A percentile compares a stretch with the other conserved stretches of the same genome.
These are phyloP conservation scores for Drosophila truncata DNA, from an alignment of 1,140 invertebrate genomes.

Conservation along the genomic window DNA sequence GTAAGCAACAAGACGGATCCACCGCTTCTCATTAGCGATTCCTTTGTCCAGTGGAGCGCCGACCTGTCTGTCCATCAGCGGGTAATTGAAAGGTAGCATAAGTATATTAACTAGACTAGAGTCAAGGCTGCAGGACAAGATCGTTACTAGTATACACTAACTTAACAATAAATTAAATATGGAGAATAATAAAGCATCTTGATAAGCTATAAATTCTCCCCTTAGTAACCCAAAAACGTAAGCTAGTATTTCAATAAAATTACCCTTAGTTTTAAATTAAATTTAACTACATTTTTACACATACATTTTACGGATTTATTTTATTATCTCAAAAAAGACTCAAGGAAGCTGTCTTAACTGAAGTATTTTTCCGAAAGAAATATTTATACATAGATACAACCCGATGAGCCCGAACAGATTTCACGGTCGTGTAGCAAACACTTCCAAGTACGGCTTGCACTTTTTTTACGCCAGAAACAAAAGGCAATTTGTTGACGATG, in stretches of 20 bases:
- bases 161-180: background rate
- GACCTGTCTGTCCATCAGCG: constrained; percentile 57
- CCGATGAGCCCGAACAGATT: constrained; percentile 59
- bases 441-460: constrained; percentile 42
- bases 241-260: background rate
- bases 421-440: constrained; percentile 54
- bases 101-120: constrained; percentile 37
- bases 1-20: constrained; percentile 76
- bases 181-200: background rate
- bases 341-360: constrained; percentile 8
- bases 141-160: constrained; percentile 7
- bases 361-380: background rate
- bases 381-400: background rate
- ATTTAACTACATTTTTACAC: background rate
- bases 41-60: constrained; percentile 64
- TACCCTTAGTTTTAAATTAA: background rate
- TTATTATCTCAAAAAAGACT: background rate
- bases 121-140: constrained; percentile 1
- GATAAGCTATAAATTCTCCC: background rate
- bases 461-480: constrained; percentile 50
- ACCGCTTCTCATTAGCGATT: constrained; percentile 65
- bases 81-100: constrained; percentile 61
- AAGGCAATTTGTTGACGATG: constrained; percentile 72
- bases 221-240: no score
- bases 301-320: background rate